Evolutionary conservation across 2,888 invertebrate genomes (phyloP).

Genomic region (Tetragonula carbonaria): DNA sequence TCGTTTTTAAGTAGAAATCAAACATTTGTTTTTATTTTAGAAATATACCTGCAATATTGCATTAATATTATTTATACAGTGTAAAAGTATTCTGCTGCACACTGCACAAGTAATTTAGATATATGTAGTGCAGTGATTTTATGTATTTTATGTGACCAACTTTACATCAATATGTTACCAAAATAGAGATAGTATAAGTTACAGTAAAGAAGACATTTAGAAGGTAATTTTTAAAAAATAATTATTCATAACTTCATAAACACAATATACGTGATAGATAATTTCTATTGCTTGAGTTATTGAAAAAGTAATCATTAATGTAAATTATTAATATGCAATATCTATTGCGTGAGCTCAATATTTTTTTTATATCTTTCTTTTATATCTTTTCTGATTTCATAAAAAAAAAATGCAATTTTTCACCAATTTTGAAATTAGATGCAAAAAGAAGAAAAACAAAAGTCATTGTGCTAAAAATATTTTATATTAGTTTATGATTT

Average conservation of each 20-base stretch:
- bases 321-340: slow-evolving; percentile 59
- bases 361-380: slow-evolving; percentile 7
- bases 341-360: slow-evolving; percentile 17
- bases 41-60: background rate
- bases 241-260: slow-evolving; percentile 11
- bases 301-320: slow-evolving; percentile 17
- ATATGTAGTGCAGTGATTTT: slow-evolving; percentile 7
- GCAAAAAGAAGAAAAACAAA: slow-evolving; percentile 22
- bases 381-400: slow-evolving; percentile 19
- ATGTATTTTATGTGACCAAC: slow-evolving; percentile 22
- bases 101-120: background rate
- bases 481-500: slow-evolving; percentile 1
- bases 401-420: slow-evolving; percentile 11
- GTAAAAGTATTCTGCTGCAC: background rate
- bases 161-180: slow-evolving; percentile 29
- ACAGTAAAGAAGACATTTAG: slow-evolving; percentile 10
- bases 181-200: slow-evolving; percentile 14
- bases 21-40: background rate
- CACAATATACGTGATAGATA: background rate
- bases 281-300: slow-evolving; percentile 11
- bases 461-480: slow-evolving; percentile 28
- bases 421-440: slow-evolving; percentile 18
- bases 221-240: slow-evolving; percentile 9
- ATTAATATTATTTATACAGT: slow-evolving; percentile 6
- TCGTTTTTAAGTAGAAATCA: slow-evolving; percentile 1